Base-by-base conservation (phyloP, 2,888 invertebrate genomes). In the Tipula unca region DNA sequence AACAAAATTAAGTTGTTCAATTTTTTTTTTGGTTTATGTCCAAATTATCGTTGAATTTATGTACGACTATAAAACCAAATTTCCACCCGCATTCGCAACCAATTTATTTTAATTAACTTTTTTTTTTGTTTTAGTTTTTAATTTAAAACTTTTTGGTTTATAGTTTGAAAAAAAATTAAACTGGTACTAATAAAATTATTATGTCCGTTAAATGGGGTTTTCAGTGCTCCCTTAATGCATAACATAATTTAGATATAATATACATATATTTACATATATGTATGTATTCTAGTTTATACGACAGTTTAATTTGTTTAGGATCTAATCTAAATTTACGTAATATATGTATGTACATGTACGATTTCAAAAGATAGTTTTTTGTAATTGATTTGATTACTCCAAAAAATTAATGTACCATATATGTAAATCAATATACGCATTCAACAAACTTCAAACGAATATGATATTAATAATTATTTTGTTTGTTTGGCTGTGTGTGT, bases 81-180 rank as follows among this genome's bases (percentile, higher is more conserved):
- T 54, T 69, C 25, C 69, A 69, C 69, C 69, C 69, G 69, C 69
- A 69, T 69, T 69, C 25, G 25, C 69, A 69, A 69, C 69, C 25
- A 69, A 69, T 69, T 69, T 69, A 69, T 69, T 69, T 69, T 69
- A 69, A 69, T 69, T 69, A 69, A 69, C 69, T 69, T 69, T 69
- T 69, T 48, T 69, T 69, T 69, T 54, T 36, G 36, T 36, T 36
- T 36, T 10, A 5, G 0, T 39, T 39, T 69, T 69, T 69, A 69
- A 69, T 69, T 69, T 69, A 69, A 69, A 69, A 69, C 69, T 69
- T 69, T 69, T 69, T 10, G n/a, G 69, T 69, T 25, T 69, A 25
- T 69, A 25, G 69, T 69, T 25, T 69, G 8, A 17, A 54, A 69
- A 20, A 69, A 69, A 69, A 69, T 32, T 32, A 32, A 2, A 48